Percentiles rank a stretch among this genome's conserved stretches.
These are phyloP conservation scores for Chironex yamaguchii DNA, from an alignment of 30 jellyfish, hydroid and myxozoan genomes.

Conservation along the genomic window DNA sequence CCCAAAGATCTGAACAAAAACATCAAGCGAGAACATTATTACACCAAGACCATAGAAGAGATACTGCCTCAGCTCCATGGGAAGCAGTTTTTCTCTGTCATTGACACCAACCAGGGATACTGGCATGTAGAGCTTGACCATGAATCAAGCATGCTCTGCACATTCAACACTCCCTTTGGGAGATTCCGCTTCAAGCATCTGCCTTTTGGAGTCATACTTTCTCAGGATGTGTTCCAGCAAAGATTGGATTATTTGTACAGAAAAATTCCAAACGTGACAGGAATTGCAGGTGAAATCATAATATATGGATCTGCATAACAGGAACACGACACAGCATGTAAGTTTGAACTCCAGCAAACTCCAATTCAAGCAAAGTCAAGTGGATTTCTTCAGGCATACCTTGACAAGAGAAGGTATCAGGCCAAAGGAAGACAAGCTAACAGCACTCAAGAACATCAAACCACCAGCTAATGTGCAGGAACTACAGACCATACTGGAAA, in stretches of 20 bases:
- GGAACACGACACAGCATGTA: no score
- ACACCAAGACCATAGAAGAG: slow-evolving; percentile 44
- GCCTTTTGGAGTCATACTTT: slow-evolving; percentile 27
- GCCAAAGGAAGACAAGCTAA: no score
- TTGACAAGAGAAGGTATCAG: no score
- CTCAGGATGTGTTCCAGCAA: slow-evolving; percentile 44
- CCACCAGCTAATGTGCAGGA: no score
- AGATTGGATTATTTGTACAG: background rate
- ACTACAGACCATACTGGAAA: no score
- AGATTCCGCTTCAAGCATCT: slow-evolving; percentile 21
- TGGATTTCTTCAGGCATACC: no score
- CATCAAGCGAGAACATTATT: slow-evolving; percentile 13
- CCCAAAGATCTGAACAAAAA: slow-evolving; percentile 52
- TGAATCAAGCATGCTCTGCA: slow-evolving; percentile 1
- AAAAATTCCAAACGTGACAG: background rate
- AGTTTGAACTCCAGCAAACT: no score
- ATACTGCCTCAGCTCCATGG: slow-evolving; percentile 38
- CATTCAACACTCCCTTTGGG: slow-evolving; percentile 58
- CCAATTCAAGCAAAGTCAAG: no score
- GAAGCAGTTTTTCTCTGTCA: background rate
- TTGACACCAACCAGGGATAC: slow-evolving; percentile 16
- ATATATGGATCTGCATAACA: no score
- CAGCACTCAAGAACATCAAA: no score
- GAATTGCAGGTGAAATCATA: slow-evolving; percentile 5
- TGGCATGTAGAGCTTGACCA: slow-evolving; percentile 45